Conservation (phyloP, 1,140 invertebrate genomes). For the Leptopilina clavipes region DNA sequence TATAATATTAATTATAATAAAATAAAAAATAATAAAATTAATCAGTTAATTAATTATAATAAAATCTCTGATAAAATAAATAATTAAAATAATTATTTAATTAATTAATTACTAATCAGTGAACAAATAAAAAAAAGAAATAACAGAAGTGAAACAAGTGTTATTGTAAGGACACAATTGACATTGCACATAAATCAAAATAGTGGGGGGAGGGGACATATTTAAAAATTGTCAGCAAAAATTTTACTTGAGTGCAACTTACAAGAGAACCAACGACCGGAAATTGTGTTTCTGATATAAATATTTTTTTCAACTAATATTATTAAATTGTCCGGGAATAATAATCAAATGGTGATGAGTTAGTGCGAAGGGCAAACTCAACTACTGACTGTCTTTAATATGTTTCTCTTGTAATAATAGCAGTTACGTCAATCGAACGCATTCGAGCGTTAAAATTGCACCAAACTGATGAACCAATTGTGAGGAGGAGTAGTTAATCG, state of each 20-base stretch:
- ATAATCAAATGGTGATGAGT: slow-evolving; percentile 16
- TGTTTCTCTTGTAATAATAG: slow-evolving; percentile 51
- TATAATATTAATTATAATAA: too few relatives aligned
- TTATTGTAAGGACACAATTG: too few relatives aligned
- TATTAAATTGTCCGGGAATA: not conserved
- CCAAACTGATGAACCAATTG: slow-evolving; percentile 60
- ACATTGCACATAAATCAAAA: too few relatives aligned
- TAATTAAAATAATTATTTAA: too few relatives aligned
- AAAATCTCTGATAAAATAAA: too few relatives aligned
- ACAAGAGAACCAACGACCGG: not conserved
- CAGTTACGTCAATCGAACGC: slow-evolving; percentile 54
- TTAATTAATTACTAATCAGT: too few relatives aligned
- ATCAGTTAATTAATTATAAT: too few relatives aligned
- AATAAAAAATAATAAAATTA: too few relatives aligned
- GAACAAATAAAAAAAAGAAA: too few relatives aligned
- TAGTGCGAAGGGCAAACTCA: slow-evolving; percentile 9
- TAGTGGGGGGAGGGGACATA: not conserved
- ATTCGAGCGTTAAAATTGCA: slow-evolving; percentile 58
- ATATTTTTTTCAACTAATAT: not conserved
- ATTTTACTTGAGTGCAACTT: not conserved
- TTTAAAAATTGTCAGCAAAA: not conserved
- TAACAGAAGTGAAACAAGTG: too few relatives aligned
- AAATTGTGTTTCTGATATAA: not conserved
- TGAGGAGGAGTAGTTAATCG: slow-evolving; percentile 55
- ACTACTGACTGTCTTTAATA: slow-evolving; percentile 19